Evolutionary conservation across 1,140 invertebrate genomes (phyloP).

Genomic region (Solenopsis invicta): DNA sequence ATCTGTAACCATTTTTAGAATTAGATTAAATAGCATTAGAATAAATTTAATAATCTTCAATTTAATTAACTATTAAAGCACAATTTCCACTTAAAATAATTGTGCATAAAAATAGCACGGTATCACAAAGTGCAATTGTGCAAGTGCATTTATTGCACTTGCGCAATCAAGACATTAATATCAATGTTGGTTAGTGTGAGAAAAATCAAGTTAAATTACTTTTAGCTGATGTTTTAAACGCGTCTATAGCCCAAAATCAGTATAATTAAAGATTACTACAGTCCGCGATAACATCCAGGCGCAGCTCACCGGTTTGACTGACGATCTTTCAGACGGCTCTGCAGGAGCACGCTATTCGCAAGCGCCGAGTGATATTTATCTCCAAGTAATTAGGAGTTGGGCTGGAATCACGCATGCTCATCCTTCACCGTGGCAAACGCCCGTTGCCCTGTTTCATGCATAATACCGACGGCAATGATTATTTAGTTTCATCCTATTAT

Average conservation of each 20-base stretch:
- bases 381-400: constrained; percentile 81
- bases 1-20: background rate
- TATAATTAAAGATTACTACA: constrained; percentile 75
- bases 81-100: background rate
- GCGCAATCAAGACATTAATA: constrained; percentile 24
- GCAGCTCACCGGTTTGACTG: constrained; percentile 78
- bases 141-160: background rate
- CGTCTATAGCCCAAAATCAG: constrained; percentile 66
- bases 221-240: constrained; percentile 61
- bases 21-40: background rate
- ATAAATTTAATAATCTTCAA: background rate
- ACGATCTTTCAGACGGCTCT: constrained; percentile 79
- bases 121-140: background rate
- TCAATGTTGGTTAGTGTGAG: background rate
- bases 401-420: constrained; percentile 77
- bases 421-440: constrained; percentile 57
- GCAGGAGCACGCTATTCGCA: constrained; percentile 80
- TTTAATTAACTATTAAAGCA: background rate
- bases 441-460: constrained; percentile 59
- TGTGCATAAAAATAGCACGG: background rate
- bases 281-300: constrained; percentile 77
- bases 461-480: constrained; percentile 65
- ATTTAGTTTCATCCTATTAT: constrained; percentile 61
- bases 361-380: constrained; percentile 80
- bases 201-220: constrained; percentile 42